Base-by-base conservation (phyloP, 2,888 invertebrate genomes). In the Drosophila kuntzei region DNA sequence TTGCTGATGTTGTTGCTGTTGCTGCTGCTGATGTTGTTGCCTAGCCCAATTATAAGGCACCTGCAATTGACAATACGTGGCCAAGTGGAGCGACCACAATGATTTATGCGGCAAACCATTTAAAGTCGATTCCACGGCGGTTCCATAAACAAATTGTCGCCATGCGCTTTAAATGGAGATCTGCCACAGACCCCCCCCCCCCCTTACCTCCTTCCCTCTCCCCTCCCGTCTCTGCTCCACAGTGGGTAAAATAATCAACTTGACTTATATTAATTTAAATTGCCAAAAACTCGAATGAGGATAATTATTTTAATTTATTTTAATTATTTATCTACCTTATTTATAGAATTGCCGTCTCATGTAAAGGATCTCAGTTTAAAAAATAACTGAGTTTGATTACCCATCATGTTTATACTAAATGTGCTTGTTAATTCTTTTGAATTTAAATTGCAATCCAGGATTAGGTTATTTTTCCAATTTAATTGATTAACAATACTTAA, bases 121-220 rank as follows among this genome's bases (percentile, higher is more conserved):
- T 88, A 84, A 84, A 90, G 90, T 85, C 25, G 25, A 25, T 25
- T 25, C 79, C 75, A 78, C 75, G 89, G 84, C 90, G 90, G 90
- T 79, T 77, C 90, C 90, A 90, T 90, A 90, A 87, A 90, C 89
- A 89, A 90, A 89, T 90, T 90, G 90, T 87, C 82, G 86, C 89
- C 81, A 62, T 53, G 54, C 76, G 70, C 85, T 85, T 76, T 83
- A 88, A 85, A 88, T 80, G 85, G 85, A 69, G 65, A 58, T 76
- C 63, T 58, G 77, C 62, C 62, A 18, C 47, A 8, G 27, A 16
- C 11, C 5, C 41, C 12, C 20, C 22, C 8, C 2, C 8, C 4
- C 4, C 25, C 41, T 6, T 3, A 1, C 18, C 12, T 5, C 12
- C 6, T 6, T 3, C 9, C 9, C n/a, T 6, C 11, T 14, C 18